Evolutionary conservation across 2,113 vertebrate genomes (phyloP), one percentile per base, ranked within the genome.

Genomic region (Gymnobelideus leadbeateri): DNA sequence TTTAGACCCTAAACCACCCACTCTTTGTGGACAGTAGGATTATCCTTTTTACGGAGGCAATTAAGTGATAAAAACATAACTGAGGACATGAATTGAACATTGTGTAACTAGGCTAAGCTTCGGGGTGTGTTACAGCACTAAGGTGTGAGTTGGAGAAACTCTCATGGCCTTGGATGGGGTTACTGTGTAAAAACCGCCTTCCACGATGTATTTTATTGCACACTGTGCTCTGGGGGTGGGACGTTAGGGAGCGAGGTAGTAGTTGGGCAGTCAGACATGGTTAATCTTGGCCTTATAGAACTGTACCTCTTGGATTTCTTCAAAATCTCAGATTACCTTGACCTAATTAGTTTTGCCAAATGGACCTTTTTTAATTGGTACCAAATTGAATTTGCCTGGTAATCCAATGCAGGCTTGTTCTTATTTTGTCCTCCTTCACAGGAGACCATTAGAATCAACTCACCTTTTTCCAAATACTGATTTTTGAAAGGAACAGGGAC

Each of bases 11-110:
- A 96, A 89, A 0, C 50, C 43, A n/a, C 19, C 23, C 28, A 8
- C 28, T 91, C 91, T 0, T 55, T 47, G 31, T 91, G 43, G 37
- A 51, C 93, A 97, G 61, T 97, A 93, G 96, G 96, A 97, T 98
- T 10, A 91, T 94, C 97, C 94, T 96, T 96, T 93, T 61, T 95
- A 95, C 89, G 91, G 95, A 97, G 97, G 96, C 97, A 97, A 97
- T 98, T 97, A 97, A 96, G 57, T 90, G 96, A 91, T 97, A 97
- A 98, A 96, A 98, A 97, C 84, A 61, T 95, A 96, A 96, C 57
- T 55, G 91, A 94, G 90, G 97, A 94, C 91, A 92, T 97, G 95
- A 97, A 97, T 96, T 89, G n/a, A 49, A 52, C 68, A 0, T 96
- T 97, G 92, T 97, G 28, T 96, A 97, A 96, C 96, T 92, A n/a